phyloP scores from a whole-genome alignment of 1,140 invertebrate species.

The Ips nitidus region DNA sequence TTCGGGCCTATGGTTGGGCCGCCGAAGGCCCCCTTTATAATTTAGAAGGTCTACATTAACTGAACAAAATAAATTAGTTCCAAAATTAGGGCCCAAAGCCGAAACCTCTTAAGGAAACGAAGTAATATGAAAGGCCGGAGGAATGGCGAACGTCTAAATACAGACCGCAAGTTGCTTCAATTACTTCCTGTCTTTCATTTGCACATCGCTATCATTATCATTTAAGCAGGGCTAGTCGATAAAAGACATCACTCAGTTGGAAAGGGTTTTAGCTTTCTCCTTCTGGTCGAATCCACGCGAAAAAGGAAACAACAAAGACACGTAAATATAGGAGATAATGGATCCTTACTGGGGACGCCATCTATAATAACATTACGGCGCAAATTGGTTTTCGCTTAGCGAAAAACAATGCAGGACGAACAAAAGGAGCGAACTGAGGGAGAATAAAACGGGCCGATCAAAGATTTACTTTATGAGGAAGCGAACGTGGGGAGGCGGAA shows the following conservation, averaged over 20 bases:
- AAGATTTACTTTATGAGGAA: no score
- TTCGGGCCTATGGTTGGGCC: background rate
- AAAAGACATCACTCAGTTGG: background rate
- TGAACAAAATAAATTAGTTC: conserved; percentile 19
- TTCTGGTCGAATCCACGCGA: no score
- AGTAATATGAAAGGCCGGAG: conserved; percentile 12
- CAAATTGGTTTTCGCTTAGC: no score
- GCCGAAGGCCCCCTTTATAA: conserved; percentile 4
- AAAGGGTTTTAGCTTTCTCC: background rate
- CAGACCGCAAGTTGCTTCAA: conserved; percentile 18
- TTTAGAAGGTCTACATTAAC: conserved; percentile 6
- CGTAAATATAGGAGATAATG: background rate
- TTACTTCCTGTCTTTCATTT: conserved; percentile 39
- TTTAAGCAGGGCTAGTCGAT: conserved; percentile 20
- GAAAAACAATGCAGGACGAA: no score
- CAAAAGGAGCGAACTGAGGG: no score
- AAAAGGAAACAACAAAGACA: background rate
- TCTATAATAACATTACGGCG: no score
- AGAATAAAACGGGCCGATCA: no score
- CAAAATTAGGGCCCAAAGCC: conserved; percentile 15
- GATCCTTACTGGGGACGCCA: background rate
- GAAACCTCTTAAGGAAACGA: conserved; percentile 4
- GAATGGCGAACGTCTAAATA: conserved; percentile 11
- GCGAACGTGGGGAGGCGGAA: no score
- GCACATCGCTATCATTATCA: conserved; percentile 40